Percentiles rank a stretch among this genome's conserved stretches.
Conservation (phyloP, 2,113 vertebrate genomes). For the Saccopteryx leptura region DNA sequence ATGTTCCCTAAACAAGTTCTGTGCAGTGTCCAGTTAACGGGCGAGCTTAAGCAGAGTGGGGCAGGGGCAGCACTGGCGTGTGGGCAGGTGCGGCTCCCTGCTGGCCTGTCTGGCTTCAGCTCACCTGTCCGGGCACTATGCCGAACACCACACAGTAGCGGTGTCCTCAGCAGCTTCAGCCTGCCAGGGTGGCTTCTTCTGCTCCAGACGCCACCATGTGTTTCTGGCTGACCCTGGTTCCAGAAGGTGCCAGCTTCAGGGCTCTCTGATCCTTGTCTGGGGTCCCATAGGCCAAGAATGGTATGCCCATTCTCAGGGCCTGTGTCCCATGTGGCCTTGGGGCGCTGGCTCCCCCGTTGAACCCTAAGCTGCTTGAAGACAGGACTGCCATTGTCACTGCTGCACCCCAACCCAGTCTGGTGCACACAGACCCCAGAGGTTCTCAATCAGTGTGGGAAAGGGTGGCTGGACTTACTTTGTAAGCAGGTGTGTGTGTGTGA, state of each 20-base stretch:
- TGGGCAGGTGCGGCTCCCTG: too few species aligned
- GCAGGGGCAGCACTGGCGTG: too few species aligned
- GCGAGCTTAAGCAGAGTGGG: not conserved
- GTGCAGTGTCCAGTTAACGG: not conserved
- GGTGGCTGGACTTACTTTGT: too few species aligned
- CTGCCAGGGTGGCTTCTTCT: not conserved
- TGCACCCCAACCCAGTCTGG: not conserved
- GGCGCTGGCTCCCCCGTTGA: not conserved
- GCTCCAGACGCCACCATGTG: rapidly evolving
- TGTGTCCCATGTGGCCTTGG: too few species aligned
- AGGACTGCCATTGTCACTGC: not conserved
- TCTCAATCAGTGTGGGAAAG: not conserved
- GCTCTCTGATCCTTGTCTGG: not conserved
- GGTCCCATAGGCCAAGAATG: not conserved
- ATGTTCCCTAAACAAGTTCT: not conserved
- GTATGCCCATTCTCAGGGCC: not conserved
- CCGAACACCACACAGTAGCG: not conserved
- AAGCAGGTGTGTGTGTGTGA: not conserved
- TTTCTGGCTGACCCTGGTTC: not conserved
- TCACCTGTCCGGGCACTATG: not conserved
- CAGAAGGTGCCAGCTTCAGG: not conserved
- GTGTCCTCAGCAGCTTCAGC: not conserved
- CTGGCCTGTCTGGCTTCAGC: not conserved
- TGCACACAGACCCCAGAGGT: not conserved
- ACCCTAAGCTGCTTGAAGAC: not conserved